Evolutionary conservation across 2,113 vertebrate species (phyloP).

Genomic region (Marcusenius ussheri): DNA sequence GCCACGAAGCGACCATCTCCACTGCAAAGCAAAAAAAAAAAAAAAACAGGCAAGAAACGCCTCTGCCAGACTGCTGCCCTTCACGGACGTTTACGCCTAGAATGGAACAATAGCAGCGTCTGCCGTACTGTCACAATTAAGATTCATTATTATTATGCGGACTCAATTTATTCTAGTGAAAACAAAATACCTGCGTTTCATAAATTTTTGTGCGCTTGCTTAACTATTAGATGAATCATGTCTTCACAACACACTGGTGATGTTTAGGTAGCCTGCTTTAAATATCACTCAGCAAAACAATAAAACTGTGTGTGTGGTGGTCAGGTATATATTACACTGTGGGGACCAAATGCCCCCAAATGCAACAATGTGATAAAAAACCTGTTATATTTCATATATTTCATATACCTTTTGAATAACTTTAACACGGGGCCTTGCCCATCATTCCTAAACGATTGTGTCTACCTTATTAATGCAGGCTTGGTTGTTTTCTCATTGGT

Average conservation of each 20-base stretch:
- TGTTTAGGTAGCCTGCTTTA: background rate
- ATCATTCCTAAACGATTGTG: background rate
- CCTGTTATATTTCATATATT: background rate
- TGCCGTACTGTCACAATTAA: background rate
- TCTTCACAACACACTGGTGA: background rate
- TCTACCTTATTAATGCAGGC: background rate
- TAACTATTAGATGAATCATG: background rate
- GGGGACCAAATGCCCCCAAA: too few relatives aligned
- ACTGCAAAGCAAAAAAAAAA: background rate
- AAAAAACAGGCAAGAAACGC: background rate
- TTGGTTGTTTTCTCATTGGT: background rate
- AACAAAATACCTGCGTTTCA: background rate
- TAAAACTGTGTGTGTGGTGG: background rate
- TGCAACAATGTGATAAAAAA: background rate
- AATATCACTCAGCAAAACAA: background rate
- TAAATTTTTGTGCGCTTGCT: background rate
- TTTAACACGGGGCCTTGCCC: background rate
- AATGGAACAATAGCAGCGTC: background rate
- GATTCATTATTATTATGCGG: background rate
- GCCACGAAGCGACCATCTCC: slow-evolving; percentile 26
- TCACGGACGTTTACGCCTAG: background rate
- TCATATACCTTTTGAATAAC: background rate
- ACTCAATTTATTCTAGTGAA: background rate
- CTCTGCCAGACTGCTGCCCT: background rate
- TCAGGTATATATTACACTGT: background rate